Percentiles rank a stretch among this genome's conserved stretches.
phyloP scores from a whole-genome alignment of 2,797 vertebrate genomes.

The Pangasius krempfi region DNA sequence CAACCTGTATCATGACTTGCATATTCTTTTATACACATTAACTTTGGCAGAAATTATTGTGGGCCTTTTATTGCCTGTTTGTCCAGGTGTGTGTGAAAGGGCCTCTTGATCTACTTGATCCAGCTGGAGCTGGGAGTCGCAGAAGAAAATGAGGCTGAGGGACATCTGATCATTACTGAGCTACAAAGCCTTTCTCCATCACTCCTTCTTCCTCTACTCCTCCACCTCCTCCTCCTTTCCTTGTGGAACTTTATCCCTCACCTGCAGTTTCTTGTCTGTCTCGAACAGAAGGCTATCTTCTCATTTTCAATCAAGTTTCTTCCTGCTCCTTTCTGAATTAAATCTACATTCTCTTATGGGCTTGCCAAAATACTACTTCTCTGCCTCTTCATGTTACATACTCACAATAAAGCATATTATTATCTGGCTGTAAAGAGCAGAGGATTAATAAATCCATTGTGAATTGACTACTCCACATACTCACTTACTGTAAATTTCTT shows the following conservation, averaged over 20 bases:
- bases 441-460: background rate
- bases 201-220: constrained; percentile 10
- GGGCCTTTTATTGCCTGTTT: constrained; percentile 13
- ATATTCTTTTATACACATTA: background rate
- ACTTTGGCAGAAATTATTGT: background rate
- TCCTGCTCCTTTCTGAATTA: constrained; percentile 28
- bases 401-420: constrained; percentile 9
- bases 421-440: background rate
- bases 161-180: constrained; percentile 37
- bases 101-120: constrained; percentile 26
- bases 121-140: constrained; percentile 2
- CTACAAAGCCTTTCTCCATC: constrained; percentile 28
- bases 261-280: constrained; percentile 15
- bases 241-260: constrained; percentile 31
- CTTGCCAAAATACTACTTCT: constrained; percentile 24
- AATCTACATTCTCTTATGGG: background rate
- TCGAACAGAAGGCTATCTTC: constrained; percentile 1
- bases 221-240: background rate
- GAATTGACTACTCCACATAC: too few species aligned
- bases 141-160: constrained; percentile 19
- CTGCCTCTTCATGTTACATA: constrained; percentile 34
- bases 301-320: constrained; percentile 27
- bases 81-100: constrained; percentile 27
- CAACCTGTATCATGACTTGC: background rate
- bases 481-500: background rate